phyloP scores from a whole-genome alignment of 92 coral and sea anemone genomes.

The Heliopora coerulea region DNA sequence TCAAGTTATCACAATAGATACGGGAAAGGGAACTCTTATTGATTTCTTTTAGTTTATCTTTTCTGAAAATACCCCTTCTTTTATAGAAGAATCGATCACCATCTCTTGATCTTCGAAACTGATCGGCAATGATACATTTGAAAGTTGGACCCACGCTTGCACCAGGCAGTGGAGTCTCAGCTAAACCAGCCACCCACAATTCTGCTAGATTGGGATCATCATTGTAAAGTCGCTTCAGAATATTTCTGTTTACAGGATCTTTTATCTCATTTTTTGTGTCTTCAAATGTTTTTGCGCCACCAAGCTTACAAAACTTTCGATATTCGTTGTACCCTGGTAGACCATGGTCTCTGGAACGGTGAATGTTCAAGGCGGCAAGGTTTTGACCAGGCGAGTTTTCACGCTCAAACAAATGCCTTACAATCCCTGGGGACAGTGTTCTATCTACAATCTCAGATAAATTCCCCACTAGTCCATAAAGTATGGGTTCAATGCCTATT shows the following conservation, averaged over 20 bases:
- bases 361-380: slow-evolving; percentile 30
- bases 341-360: slow-evolving; percentile 34
- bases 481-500: slow-evolving; percentile 15
- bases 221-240: slow-evolving; percentile 18
- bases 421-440: slow-evolving; percentile 13
- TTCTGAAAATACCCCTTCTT: background rate
- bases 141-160: slow-evolving; percentile 28
- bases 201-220: slow-evolving; percentile 23
- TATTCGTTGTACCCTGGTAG: slow-evolving; percentile 33
- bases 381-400: slow-evolving; percentile 29
- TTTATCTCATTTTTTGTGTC: slow-evolving; percentile 26
- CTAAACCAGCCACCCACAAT: slow-evolving; percentile 44
- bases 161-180: slow-evolving; percentile 22
- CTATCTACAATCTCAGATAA: slow-evolving; percentile 29
- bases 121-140: slow-evolving; percentile 21
- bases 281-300: slow-evolving; percentile 14
- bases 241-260: slow-evolving; percentile 16
- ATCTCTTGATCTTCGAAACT: slow-evolving; percentile 40
- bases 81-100: slow-evolving; percentile 37
- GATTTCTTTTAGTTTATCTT: slow-evolving; percentile 1
- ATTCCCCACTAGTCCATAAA: slow-evolving; percentile 36
- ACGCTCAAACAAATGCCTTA: slow-evolving; percentile 30
- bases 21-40: slow-evolving; percentile 15
- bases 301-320: slow-evolving; percentile 21
- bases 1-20: slow-evolving; percentile 26